Percentiles rank a stretch among this genome's conserved stretches.
Conservation (phyloP, 2,888 invertebrate species). For the Torymus aiolomorphi region DNA sequence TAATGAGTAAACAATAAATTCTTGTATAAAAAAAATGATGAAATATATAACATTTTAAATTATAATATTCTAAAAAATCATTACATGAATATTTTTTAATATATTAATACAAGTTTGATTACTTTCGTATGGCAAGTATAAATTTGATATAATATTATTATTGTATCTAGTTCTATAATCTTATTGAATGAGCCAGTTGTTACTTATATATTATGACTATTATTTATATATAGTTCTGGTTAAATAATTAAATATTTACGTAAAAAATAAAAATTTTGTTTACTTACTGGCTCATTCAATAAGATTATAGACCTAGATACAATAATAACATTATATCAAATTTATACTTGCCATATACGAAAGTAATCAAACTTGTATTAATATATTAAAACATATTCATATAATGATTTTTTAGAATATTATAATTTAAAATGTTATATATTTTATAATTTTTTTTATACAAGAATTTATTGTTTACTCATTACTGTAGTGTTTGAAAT, state of each 20-base stretch:
- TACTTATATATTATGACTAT: too few species aligned
- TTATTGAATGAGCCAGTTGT: too few species aligned
- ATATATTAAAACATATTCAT: too few species aligned
- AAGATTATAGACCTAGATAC: too few species aligned
- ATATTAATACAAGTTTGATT: not conserved
- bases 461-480: conserved; percentile 27
- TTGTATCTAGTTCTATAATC: too few species aligned
- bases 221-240: too few species aligned
- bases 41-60: not conserved
- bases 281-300: too few species aligned
- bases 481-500: conserved; percentile 2
- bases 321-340: not conserved
- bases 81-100: too few species aligned
- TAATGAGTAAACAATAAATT: conserved; percentile 4
- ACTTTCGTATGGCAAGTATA: conserved; percentile 5
- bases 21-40: conserved; percentile 38
- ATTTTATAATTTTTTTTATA: conserved; percentile 29
- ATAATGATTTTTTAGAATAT: not conserved
- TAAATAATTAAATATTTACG: too few species aligned
- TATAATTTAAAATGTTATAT: conserved; percentile 1
- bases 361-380: conserved; percentile 9
- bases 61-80: conserved; percentile 8
- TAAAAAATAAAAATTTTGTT: too few species aligned
- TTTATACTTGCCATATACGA: not conserved
- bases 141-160: not conserved